Base-by-base conservation (phyloP, 2,797 vertebrate genomes). In the Adelosebastes latens region DNA sequence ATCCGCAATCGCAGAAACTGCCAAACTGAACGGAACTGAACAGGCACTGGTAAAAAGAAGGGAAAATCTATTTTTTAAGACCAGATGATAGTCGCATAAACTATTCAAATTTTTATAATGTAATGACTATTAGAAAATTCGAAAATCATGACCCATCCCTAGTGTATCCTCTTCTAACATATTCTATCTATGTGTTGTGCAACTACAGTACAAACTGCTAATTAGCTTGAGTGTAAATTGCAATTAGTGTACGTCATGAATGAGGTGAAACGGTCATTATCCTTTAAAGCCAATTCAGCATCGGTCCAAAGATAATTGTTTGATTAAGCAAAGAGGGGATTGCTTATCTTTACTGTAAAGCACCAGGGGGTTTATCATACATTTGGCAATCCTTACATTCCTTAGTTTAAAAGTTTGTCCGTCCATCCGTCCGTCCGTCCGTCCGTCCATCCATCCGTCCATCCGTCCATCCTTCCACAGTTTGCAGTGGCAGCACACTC, bases 231-330 rank as follows among this genome's bases (percentile, higher is more conserved):
- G 8, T 68, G 2, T 71, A 32, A 77, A 72, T 39, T 0, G 0
- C 1, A 67, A 25, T 66, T 25, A 58, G 22, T 76, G 8, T n/a
- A 60, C 18, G 11, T 59, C 10, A 49, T 11, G 4, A 34, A 67
- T 56, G 5, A 46, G 3, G 9, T 60, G 6, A 36, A 79, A 34
- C 4, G 0, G 5, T 59, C 8, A 7, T 62, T 53, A 20, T 55
- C 27, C 31, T 55, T 4, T 68, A 10, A 67, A 76, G 36, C 16
- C 39, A 55, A 42, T 55, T 67, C 31, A 68, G 59, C 24, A 53
- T 53, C n/a, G 49, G 49, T 53, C 49, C 20, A 76, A n/a, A 52
- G n/a, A 60, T 60, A 70, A 72, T 32, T 53, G 20, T 77, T 69
- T 79, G n/a, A 72, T 0, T 42, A 55, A 60, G 63, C 22, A 36